A percentile compares a stretch with the other conserved stretches of the same genome.
Evolutionary conservation across 2,888 invertebrate species (phyloP).

Genomic region (Anagyrus pseudococci): DNA sequence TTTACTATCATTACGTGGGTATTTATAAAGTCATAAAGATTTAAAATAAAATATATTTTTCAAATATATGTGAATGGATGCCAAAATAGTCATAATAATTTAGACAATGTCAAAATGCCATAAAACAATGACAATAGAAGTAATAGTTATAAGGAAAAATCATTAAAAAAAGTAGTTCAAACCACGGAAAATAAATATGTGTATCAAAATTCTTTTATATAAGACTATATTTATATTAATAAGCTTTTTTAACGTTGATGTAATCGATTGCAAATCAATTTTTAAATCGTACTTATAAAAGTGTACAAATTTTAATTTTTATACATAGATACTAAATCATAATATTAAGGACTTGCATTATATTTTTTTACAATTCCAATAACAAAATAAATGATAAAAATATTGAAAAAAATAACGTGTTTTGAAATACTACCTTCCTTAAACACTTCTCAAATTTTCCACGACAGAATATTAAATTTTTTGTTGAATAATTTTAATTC

Average conservation of each 20-base stretch:
- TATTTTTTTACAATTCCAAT: slow-evolving; percentile 35
- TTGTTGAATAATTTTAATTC: background rate
- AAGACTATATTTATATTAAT: slow-evolving; percentile 14
- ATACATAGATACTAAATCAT: slow-evolving; percentile 24
- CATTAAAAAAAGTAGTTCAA: slow-evolving; percentile 27
- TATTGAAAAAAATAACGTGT: slow-evolving; percentile 31
- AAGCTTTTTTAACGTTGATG: slow-evolving; percentile 15
- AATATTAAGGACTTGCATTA: slow-evolving; percentile 29
- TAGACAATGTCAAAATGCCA: slow-evolving; percentile 2
- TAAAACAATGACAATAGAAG: slow-evolving; percentile 1
- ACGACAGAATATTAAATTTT: no score
- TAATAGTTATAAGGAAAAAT: slow-evolving; percentile 2
- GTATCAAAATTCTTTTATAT: slow-evolving; percentile 12
- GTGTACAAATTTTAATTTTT: slow-evolving; percentile 34
- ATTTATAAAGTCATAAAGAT: background rate
- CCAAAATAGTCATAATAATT: slow-evolving; percentile 1
- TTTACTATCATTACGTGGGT: background rate
- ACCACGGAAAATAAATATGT: slow-evolving; percentile 22
- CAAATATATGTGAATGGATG: background rate
- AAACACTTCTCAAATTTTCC: slow-evolving; percentile 1
- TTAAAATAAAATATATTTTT: background rate
- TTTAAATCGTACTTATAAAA: slow-evolving; percentile 17
- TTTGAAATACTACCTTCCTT: slow-evolving; percentile 39
- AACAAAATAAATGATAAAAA: slow-evolving; percentile 32
- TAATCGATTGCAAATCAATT: slow-evolving; percentile 20